These are phyloP conservation scores for Phrynocephalus versicolor DNA, from an alignment of 2,113 vertebrate species.

Conservation along the genomic window DNA sequence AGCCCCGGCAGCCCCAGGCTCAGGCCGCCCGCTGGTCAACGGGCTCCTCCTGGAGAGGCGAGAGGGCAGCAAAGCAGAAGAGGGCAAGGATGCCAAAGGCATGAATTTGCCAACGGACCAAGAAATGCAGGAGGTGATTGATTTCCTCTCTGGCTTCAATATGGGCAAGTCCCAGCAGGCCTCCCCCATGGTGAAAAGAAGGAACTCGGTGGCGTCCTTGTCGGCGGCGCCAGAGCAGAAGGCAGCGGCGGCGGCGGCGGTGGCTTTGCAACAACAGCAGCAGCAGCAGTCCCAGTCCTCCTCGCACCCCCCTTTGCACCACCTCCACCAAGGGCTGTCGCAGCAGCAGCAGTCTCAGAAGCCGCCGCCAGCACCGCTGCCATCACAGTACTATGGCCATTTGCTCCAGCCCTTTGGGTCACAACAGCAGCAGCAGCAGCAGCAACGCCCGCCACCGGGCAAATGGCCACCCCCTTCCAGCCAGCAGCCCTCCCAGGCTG, in stretches of 20 bases:
- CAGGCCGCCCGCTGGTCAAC: conserved; percentile 76
- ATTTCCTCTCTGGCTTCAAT: conserved; percentile 98
- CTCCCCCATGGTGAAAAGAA: conserved; percentile 90
- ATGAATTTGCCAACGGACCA: conserved; percentile 98
- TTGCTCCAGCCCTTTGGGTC: conserved; percentile 88
- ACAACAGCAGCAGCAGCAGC: conserved; percentile 69
- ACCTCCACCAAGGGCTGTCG: conserved; percentile 77
- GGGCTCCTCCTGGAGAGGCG: conserved; percentile 77
- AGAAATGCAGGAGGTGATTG: conserved; percentile 99
- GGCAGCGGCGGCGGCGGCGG: conserved; percentile 77
- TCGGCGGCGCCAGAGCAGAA: conserved; percentile 85
- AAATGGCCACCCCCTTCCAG: conserved; percentile 87
- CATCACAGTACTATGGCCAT: conserved; percentile 86
- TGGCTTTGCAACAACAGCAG: too few relatives aligned
- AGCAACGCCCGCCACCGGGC: conserved; percentile 75
- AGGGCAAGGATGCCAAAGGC: conserved; percentile 87
- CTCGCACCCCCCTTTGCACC: conserved; percentile 79
- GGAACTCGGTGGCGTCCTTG: conserved; percentile 89
- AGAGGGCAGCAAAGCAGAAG: conserved; percentile 72
- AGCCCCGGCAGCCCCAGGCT: conserved; percentile 70
- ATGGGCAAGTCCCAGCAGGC: conserved; percentile 98
- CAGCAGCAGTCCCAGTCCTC: conserved; percentile 80
- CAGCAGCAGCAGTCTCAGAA: conserved; percentile 7
- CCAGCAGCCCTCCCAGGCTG: conserved; percentile 80
- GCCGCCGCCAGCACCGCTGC: conserved; percentile 75